Percentiles rank a stretch among this genome's conserved stretches.
Conservation (phyloP, 2,888 invertebrate genomes). For the Molanna angustata region DNA sequence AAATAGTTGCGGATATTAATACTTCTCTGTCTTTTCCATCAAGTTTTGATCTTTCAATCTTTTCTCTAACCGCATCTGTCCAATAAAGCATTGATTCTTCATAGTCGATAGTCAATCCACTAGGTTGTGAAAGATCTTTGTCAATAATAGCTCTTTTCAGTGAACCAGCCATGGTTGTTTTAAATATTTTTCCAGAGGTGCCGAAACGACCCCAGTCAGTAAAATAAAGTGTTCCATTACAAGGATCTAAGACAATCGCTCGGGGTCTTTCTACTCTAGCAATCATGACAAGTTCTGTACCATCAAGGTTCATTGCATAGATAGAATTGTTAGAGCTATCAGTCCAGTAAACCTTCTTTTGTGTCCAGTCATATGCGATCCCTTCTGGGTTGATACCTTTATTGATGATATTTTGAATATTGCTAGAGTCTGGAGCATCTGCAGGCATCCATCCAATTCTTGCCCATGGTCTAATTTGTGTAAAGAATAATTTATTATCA, state of each 20-base stretch:
- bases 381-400: constrained; percentile 90
- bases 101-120: constrained; percentile 93
- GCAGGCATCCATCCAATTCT: constrained; percentile 80
- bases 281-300: constrained; percentile 85
- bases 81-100: constrained; percentile 92
- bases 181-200: constrained; percentile 89
- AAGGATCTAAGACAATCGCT: constrained; percentile 95
- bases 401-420: constrained; percentile 66
- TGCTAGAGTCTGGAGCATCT: constrained; percentile 60
- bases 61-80: constrained; percentile 95
- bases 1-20: constrained; percentile 85
- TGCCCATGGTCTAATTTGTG: constrained; percentile 90
- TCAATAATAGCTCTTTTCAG: constrained; percentile 84
- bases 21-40: constrained; percentile 85
- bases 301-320: constrained; percentile 91
- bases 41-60: constrained; percentile 88
- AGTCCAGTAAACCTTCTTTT: constrained; percentile 96
- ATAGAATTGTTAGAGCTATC: constrained; percentile 93
- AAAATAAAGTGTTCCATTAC: constrained; percentile 91
- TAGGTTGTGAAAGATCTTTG: constrained; percentile 89
- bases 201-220: constrained; percentile 96
- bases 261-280: constrained; percentile 89
- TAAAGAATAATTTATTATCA: constrained; percentile 85
- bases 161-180: constrained; percentile 96
- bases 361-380: constrained; percentile 96